A percentile compares a stretch with the other conserved stretches of the same genome.
Conservation (phyloP, 2,888 invertebrate species). For the Boloria euphrosyne region DNA sequence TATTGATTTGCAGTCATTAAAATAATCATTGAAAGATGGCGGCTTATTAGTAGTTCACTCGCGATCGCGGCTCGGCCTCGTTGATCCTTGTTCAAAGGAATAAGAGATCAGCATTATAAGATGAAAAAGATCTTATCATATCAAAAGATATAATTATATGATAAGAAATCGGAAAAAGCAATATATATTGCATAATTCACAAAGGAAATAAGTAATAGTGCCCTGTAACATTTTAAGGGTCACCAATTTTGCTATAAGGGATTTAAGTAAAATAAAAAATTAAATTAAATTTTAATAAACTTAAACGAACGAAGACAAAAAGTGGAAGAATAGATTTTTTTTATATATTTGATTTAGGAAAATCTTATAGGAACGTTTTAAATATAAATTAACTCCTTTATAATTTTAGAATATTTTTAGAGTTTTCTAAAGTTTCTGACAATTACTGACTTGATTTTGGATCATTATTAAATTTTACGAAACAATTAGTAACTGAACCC, state of each 20-base stretch:
- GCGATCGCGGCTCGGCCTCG: slow-evolving; percentile 1
- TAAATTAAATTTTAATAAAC: too few species aligned
- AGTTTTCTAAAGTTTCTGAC: too few species aligned
- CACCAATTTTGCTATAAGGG: neutral
- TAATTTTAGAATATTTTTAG: too few species aligned
- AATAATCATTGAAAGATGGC: slow-evolving; percentile 4
- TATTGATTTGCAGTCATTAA: slow-evolving; percentile 15
- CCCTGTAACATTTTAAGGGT: neutral
- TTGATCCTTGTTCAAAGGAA: slow-evolving; percentile 6
- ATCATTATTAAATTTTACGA: neutral
- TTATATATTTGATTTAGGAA: too few species aligned
- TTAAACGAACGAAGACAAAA: too few species aligned
- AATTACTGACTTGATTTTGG: too few species aligned
- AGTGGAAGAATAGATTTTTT: too few species aligned
- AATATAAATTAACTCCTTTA: too few species aligned
- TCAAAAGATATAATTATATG: too few species aligned
- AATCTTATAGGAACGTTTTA: too few species aligned
- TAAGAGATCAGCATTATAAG: neutral
- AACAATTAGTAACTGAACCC: neutral
- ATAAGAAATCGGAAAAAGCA: neutral
- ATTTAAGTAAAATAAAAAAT: too few species aligned
- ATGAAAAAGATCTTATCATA: neutral
- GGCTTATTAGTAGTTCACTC: slow-evolving; percentile 13
- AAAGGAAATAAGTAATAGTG: neutral
- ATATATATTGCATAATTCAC: neutral